These are phyloP conservation scores for Natator depressus DNA, from an alignment of 2,113 vertebrate species.

Conservation along the genomic window DNA sequence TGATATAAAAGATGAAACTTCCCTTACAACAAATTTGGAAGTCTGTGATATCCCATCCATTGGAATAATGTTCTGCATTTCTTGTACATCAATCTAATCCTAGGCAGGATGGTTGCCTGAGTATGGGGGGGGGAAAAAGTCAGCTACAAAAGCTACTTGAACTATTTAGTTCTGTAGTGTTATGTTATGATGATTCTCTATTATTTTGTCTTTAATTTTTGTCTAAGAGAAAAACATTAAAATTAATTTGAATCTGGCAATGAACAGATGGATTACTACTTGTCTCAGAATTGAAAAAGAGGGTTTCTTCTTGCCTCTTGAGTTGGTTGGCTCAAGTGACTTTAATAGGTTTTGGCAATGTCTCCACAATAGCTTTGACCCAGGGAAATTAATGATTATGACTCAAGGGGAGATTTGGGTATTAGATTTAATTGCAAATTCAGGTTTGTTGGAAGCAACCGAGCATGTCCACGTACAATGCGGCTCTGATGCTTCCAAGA, in stretches of 20 bases:
- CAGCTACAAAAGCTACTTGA: fast-evolving
- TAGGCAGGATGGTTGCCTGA: neutral
- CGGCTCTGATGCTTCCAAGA: neutral
- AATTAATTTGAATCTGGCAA: neutral
- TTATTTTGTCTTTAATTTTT: neutral
- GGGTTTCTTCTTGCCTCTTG: neutral
- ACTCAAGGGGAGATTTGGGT: neutral
- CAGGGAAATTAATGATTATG: neutral
- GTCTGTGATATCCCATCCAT: neutral
- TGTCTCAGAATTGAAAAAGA: neutral
- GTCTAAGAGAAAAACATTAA: neutral
- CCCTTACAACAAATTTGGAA: neutral
- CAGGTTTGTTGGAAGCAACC: neutral
- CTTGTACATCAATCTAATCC: neutral
- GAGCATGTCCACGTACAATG: fast-evolving
- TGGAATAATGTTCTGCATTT: neutral
- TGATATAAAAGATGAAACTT: neutral
- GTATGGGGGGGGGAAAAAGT: neutral
- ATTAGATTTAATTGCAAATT: neutral
- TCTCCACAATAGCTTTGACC: neutral
- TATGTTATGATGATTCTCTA: neutral
- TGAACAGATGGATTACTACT: neutral
- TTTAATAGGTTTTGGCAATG: neutral
- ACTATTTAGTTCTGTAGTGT: neutral
- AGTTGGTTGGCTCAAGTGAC: neutral